Percentiles rank a stretch among this genome's conserved stretches.
These are phyloP conservation scores for Sinhomidia bicolor DNA, from an alignment of 2,888 invertebrate genomes.

Conservation along the genomic window DNA sequence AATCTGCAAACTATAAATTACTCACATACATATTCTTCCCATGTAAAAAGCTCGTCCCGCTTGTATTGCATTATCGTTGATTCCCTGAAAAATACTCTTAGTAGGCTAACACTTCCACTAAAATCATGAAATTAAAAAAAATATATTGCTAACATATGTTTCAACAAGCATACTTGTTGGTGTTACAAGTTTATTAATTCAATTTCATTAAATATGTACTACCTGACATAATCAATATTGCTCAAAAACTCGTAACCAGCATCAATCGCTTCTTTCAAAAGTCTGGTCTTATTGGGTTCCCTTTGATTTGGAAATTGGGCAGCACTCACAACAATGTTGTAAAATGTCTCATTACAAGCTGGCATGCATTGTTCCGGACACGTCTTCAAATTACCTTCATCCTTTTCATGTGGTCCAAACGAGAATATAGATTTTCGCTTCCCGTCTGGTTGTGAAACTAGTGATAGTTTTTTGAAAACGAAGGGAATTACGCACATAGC, in stretches of 20 bases:
- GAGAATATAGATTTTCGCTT: constrained; percentile 71
- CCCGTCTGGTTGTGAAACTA: constrained; percentile 30
- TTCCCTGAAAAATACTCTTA: constrained; percentile 73
- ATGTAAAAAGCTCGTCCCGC: constrained; percentile 72
- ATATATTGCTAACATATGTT: neutral
- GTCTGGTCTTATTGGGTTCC: constrained; percentile 72
- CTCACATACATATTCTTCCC: constrained; percentile 77
- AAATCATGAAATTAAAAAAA: neutral
- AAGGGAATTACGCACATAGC: neutral
- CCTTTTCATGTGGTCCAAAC: constrained; percentile 66
- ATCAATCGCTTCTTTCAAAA: constrained; percentile 70
- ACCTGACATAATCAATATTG: constrained; percentile 76
- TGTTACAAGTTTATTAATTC: too few species aligned
- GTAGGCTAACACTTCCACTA: constrained; percentile 74
- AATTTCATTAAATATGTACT: neutral
- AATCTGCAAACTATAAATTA: too few species aligned
- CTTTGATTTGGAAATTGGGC: constrained; percentile 76
- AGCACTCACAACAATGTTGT: constrained; percentile 72
- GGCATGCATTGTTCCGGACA: constrained; percentile 77
- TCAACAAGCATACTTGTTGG: too few species aligned
- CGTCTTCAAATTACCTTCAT: constrained; percentile 59
- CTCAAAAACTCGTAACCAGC: constrained; percentile 65
- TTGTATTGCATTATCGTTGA: constrained; percentile 76
- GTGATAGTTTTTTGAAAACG: too few species aligned
- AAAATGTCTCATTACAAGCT: constrained; percentile 79